phyloP scores from a whole-genome alignment of 2,797 vertebrate genomes.

The Rousettus madagascariensis region DNA sequence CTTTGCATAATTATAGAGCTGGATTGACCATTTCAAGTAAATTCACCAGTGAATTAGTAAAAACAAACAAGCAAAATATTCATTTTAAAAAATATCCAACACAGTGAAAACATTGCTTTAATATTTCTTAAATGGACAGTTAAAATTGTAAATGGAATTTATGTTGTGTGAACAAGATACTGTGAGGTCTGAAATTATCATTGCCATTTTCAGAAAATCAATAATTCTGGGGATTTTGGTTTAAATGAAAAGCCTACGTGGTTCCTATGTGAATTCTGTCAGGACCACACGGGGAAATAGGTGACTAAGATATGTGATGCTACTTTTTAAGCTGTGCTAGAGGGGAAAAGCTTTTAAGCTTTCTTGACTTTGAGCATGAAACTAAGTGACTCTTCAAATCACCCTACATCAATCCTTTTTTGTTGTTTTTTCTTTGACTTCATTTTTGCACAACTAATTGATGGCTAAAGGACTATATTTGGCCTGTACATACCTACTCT shows the following conservation, averaged over 20 bases:
- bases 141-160: constrained; percentile 16
- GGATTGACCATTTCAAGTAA: constrained; percentile 46
- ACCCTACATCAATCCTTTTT: neutral
- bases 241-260: neutral
- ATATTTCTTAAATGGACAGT: neutral
- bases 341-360: neutral
- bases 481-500: neutral
- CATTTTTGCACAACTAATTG: neutral
- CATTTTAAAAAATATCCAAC: neutral
- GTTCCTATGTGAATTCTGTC: neutral
- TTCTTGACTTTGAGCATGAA: neutral
- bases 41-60: constrained; percentile 50
- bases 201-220: neutral
- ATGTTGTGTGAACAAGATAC: neutral
- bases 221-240: neutral
- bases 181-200: neutral
- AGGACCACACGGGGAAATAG: neutral
- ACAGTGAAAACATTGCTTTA: neutral
- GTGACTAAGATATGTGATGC: fast-evolving
- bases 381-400: neutral
- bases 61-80: constrained; percentile 54
- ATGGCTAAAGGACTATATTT: neutral
- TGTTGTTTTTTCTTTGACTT: neutral
- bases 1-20: constrained; percentile 57
- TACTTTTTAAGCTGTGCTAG: fast-evolving